Evolutionary conservation across 2,888 invertebrate genomes (phyloP).

Genomic region (Hesperia comma): DNA sequence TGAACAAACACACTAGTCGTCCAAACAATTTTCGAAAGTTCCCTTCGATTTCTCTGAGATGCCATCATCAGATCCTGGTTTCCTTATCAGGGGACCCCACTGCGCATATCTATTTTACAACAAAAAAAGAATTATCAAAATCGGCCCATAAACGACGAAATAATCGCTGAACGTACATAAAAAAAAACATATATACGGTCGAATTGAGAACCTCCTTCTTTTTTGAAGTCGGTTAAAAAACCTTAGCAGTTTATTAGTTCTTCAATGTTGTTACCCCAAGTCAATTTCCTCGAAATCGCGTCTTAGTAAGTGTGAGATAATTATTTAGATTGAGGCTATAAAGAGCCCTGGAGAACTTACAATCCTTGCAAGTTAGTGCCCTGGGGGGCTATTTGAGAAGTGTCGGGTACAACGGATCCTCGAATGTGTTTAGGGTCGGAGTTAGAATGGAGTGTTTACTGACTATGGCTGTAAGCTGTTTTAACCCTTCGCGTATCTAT

Average conservation of each 20-base stretch:
- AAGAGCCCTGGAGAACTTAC: conserved; percentile 29
- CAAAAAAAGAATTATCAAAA: no score
- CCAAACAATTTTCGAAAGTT: no score
- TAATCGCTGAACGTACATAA: no score
- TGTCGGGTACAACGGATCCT: conserved; percentile 43
- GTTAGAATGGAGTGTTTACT: conserved; percentile 24
- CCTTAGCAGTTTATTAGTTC: neutral
- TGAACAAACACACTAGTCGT: no score
- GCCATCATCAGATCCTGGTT: no score
- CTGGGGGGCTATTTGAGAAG: conserved; percentile 46
- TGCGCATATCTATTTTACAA: no score
- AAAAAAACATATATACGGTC: no score
- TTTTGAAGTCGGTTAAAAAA: no score
- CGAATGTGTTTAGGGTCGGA: conserved; percentile 43
- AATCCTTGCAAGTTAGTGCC: conserved; percentile 35
- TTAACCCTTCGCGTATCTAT: conserved; percentile 1
- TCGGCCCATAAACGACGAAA: no score
- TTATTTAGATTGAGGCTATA: conserved; percentile 36
- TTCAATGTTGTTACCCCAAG: neutral
- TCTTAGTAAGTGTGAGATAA: conserved; percentile 20
- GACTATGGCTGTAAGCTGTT: conserved; percentile 9
- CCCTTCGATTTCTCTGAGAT: no score
- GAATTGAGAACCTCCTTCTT: no score
- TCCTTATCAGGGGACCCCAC: no score
- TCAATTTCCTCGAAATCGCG: conserved; percentile 7